Conservation (phyloP, 2,888 invertebrate species). For the Odontocerum albicorne region DNA sequence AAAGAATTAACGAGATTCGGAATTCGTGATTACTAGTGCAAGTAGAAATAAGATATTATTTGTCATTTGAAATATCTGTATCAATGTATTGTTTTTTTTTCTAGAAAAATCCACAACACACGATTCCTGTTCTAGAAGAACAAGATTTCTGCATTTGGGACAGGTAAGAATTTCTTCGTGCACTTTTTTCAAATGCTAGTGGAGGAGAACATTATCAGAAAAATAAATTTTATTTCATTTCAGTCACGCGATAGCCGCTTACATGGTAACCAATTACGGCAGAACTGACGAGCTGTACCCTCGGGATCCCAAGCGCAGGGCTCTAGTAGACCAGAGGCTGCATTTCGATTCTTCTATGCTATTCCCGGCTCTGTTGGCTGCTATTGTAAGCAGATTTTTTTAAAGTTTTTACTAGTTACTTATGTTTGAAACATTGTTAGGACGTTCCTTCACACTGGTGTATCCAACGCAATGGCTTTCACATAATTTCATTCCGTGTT, state of each 20-base stretch:
- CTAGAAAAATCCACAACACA: conserved; percentile 58
- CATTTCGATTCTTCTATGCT: conserved; percentile 30
- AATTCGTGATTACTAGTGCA: no score
- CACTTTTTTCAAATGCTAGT: not conserved
- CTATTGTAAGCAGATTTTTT: conserved; percentile 24
- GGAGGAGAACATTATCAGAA: not conserved
- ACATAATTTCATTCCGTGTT: no score
- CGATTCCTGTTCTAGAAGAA: conserved; percentile 56
- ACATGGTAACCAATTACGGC: conserved; percentile 28
- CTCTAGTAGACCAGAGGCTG: conserved; percentile 29
- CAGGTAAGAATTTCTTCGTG: conserved; percentile 45
- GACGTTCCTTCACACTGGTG: no score
- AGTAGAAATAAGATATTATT: not conserved
- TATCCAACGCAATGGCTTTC: no score
- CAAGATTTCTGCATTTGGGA: conserved; percentile 59
- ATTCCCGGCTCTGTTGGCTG: conserved; percentile 11
- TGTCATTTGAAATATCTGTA: not conserved
- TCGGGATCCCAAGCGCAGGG: conserved; percentile 24
- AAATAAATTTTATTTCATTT: conserved; percentile 25
- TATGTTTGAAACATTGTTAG: no score
- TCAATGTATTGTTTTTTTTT: no score
- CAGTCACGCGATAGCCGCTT: conserved; percentile 31
- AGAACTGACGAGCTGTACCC: conserved; percentile 30
- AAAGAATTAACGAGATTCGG: no score
- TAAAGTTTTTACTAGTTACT: no score